Evolutionary conservation across 2,797 vertebrate genomes (phyloP).

Genomic region (Loriculus beryllinus): DNA sequence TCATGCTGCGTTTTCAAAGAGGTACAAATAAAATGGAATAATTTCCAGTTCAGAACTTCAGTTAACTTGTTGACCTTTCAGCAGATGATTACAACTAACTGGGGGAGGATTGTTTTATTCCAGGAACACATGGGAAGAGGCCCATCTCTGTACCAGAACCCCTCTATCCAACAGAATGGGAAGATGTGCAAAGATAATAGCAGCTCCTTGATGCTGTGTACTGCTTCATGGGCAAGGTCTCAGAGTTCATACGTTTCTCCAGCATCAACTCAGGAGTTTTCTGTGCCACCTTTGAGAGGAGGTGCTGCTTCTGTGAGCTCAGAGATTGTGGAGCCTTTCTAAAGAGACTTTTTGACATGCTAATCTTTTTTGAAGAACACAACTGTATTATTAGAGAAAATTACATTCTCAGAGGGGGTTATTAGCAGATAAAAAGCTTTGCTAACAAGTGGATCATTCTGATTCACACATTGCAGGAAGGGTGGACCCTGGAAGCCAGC

Average conservation of each 20-base stretch:
- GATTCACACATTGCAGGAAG: neutral
- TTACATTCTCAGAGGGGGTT: neutral
- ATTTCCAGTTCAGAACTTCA: neutral
- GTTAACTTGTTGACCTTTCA: neutral
- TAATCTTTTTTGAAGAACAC: neutral
- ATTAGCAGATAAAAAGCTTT: neutral
- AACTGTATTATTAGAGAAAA: neutral
- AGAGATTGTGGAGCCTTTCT: neutral
- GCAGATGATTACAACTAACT: neutral
- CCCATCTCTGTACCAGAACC: neutral
- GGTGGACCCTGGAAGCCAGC: neutral
- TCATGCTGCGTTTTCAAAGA: neutral
- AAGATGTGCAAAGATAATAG: neutral
- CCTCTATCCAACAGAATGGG: neutral
- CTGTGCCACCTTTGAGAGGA: neutral
- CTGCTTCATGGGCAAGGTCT: neutral
- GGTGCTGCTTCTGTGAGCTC: neutral
- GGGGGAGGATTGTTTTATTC: neutral
- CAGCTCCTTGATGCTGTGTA: neutral
- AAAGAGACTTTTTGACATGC: neutral
- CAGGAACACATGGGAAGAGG: neutral
- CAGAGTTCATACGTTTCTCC: neutral
- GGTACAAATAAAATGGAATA: neutral
- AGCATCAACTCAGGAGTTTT: neutral
- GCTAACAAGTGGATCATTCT: neutral